Percentiles rank a stretch among this genome's conserved stretches.
Conservation (phyloP, 2,888 invertebrate genomes). For the Drosophila testacea region DNA sequence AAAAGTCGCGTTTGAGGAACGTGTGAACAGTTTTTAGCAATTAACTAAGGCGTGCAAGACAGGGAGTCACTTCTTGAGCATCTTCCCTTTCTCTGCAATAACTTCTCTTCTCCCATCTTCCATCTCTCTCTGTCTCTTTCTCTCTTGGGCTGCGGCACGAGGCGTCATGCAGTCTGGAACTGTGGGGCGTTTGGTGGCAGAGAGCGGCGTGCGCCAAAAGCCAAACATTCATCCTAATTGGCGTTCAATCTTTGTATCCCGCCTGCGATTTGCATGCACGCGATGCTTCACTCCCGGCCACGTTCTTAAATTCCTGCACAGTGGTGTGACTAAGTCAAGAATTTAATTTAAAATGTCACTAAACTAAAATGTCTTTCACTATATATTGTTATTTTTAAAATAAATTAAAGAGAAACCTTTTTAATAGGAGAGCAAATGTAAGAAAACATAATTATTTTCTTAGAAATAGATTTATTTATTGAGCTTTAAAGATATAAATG, state of each 20-base stretch:
- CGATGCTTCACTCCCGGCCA: slow-evolving; percentile 52
- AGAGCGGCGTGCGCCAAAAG: slow-evolving; percentile 67
- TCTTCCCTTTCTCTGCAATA: slow-evolving; percentile 7
- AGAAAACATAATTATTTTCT: no score
- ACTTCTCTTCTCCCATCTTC: background rate
- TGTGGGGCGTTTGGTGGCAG: slow-evolving; percentile 31
- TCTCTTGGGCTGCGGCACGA: slow-evolving; percentile 37
- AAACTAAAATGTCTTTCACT: background rate
- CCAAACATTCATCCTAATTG: slow-evolving; percentile 85
- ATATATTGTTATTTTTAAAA: no score
- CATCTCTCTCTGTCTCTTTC: slow-evolving; percentile 2
- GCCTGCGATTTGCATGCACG: slow-evolving; percentile 77
- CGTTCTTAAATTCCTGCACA: slow-evolving; percentile 60
- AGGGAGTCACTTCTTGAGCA: slow-evolving; percentile 38
- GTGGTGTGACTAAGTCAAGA: slow-evolving; percentile 21
- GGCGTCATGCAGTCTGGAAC: slow-evolving; percentile 79
- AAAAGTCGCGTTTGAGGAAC: slow-evolving; percentile 72
- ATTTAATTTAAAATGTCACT: background rate
- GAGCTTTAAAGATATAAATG: no score
- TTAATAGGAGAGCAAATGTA: no score
- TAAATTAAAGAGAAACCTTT: no score
- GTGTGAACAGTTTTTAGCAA: slow-evolving; percentile 82
- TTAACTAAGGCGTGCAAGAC: slow-evolving; percentile 64
- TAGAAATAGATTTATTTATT: no score
- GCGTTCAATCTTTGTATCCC: slow-evolving; percentile 82